Base-by-base conservation (phyloP, 2,888 invertebrate genomes). In the Zygaena filipendulae region DNA sequence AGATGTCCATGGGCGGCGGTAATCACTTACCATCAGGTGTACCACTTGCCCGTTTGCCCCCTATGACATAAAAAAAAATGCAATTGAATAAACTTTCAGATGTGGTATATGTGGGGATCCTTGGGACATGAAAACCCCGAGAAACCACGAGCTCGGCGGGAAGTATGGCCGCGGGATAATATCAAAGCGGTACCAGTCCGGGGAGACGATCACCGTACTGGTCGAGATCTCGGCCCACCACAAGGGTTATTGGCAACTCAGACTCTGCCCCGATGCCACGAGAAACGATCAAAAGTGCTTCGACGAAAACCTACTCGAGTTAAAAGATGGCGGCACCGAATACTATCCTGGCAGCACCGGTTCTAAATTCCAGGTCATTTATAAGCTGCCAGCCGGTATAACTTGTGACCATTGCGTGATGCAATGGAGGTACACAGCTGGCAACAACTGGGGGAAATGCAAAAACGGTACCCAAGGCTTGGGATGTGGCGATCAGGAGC, bases 41-140 rank as follows among this genome's bases (percentile, higher is more conserved):
- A n/a, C n/a, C n/a, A n/a, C n/a, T n/a, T n/a, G n/a, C n/a, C n/a
- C n/a, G n/a, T n/a, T n/a, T n/a, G n/a, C n/a, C n/a, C n/a, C n/a
- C n/a, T n/a, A n/a, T n/a, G n/a, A n/a, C n/a, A n/a, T n/a, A n/a
- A n/a, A n/a, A n/a, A n/a, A n/a, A n/a, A n/a, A n/a, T n/a, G n/a
- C n/a, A n/a, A n/a, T n/a, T n/a, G n/a, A n/a, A n/a, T n/a, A n/a
- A n/a, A n/a, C n/a, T n/a, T n/a, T n/a, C 42, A 75, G 77, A 37
- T 94, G 93, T 56, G 93, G 93, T 0, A 83, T 91, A 22, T 93
- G 92, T 48, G 93, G 93, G 0, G 93, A 93, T 56, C 77, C 92
- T 0, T 93, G 87, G 86, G 87, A 91, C 52, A 43, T 77, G 29
- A 58, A 77, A 29, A 36, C 45, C 47, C 92, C 92, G 0, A 82